Evolutionary conservation across 2,797 vertebrate genomes (phyloP).

Genomic region (Gallinago solitaria): DNA sequence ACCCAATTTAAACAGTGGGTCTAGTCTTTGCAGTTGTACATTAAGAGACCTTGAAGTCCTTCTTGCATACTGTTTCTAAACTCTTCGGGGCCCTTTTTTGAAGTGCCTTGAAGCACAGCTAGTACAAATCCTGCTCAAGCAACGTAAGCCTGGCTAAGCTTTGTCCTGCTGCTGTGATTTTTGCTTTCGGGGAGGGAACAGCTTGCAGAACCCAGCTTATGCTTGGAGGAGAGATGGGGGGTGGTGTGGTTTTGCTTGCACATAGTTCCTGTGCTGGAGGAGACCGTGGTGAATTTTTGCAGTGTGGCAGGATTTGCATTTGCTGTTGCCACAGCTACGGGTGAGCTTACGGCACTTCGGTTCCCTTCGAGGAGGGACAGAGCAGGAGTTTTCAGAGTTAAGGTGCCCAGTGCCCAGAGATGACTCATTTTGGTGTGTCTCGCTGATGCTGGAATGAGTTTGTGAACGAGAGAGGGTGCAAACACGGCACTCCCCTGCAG

Average conservation of each 20-base stretch:
- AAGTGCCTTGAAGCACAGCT: background rate
- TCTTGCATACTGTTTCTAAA: background rate
- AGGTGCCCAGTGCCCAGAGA: background rate
- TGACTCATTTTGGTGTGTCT: background rate
- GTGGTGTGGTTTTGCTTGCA: background rate
- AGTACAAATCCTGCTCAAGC: background rate
- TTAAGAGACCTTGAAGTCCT: background rate
- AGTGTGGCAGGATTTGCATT: background rate
- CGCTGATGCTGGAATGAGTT: background rate
- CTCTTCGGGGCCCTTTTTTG: background rate
- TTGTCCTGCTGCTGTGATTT: background rate
- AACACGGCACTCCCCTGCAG: accelerated
- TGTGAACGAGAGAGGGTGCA: background rate
- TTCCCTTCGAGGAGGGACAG: background rate
- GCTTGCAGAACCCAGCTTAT: background rate
- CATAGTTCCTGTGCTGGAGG: background rate
- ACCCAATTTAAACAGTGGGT: background rate
- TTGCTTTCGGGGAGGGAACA: background rate
- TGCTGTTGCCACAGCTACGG: background rate
- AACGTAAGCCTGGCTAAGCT: background rate
- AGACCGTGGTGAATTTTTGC: background rate
- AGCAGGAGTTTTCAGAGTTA: background rate
- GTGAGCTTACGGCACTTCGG: background rate
- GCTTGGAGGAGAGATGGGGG: background rate
- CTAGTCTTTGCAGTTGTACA: background rate